A percentile compares a stretch with the other conserved stretches of the same genome.
Conservation (phyloP, 2,797 vertebrate genomes). For the Enteromius thamalakanensis region DNA sequence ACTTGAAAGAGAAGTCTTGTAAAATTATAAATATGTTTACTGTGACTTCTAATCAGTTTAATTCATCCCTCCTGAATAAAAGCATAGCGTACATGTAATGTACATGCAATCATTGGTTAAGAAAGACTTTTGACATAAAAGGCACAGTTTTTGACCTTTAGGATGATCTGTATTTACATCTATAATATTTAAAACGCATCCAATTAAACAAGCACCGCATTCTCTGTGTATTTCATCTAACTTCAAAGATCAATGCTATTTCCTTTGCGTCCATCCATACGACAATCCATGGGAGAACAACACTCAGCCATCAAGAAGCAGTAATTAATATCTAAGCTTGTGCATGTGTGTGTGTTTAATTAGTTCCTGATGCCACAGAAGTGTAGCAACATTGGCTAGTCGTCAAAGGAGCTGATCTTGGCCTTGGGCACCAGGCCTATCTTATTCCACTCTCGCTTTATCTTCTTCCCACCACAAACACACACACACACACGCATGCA, state of each 20-base stretch:
- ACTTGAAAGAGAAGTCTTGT: not conserved
- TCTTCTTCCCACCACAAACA: constrained; percentile 13
- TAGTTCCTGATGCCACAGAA: constrained; percentile 40
- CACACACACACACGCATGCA: not conserved
- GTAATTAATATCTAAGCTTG: constrained; percentile 23
- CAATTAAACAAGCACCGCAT: not conserved
- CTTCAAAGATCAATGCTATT: constrained; percentile 1
- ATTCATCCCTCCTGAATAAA: not conserved
- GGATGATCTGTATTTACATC: not conserved
- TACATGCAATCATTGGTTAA: not conserved
- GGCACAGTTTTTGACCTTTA: not conserved
- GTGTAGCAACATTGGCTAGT: constrained; percentile 37
- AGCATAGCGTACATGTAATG: not conserved
- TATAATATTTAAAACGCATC: constrained; percentile 11
- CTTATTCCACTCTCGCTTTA: constrained; percentile 28
- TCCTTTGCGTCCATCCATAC: constrained; percentile 5
- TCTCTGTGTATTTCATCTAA: constrained; percentile 13
- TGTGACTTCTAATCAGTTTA: not conserved
- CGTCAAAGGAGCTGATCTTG: constrained; percentile 39
- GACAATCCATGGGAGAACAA: not conserved
- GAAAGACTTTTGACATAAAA: not conserved
- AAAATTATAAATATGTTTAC: not conserved
- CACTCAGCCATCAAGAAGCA: constrained; percentile 21
- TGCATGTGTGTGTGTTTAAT: constrained; percentile 29
- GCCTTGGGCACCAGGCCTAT: constrained; percentile 40